Evolutionary conservation across 2,113 vertebrate genomes (phyloP).

Genomic region (Coturnix japonica): DNA sequence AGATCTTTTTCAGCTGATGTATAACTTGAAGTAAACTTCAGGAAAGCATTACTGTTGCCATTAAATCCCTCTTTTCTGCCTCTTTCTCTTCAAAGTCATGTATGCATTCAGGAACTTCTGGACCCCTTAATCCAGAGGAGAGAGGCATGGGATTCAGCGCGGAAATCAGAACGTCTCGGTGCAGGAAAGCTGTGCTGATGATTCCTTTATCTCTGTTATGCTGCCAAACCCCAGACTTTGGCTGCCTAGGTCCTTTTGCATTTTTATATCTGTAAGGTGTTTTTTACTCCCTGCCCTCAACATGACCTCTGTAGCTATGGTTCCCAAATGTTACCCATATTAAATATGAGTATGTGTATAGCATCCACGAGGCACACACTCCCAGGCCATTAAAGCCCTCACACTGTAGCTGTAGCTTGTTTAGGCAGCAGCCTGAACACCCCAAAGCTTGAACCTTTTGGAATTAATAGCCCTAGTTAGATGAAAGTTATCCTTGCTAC

Average conservation of each 20-base stretch:
- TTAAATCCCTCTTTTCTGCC: background rate
- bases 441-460: background rate
- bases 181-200: background rate
- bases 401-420: background rate
- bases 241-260: background rate
- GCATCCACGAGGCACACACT: background rate
- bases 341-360: background rate
- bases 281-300: background rate
- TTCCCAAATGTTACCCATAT: background rate
- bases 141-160: background rate
- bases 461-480: background rate
- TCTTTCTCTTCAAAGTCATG: background rate
- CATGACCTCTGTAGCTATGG: background rate
- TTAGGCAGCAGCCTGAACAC: background rate
- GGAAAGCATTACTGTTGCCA: background rate
- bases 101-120: background rate
- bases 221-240: constrained; percentile 19
- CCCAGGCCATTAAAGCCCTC: background rate
- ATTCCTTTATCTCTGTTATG: constrained; percentile 3
- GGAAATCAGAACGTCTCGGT: background rate
- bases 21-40: background rate
- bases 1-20: background rate
- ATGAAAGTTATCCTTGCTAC: background rate
- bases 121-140: background rate
- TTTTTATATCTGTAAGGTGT: background rate